Conservation (phyloP, 2,797 vertebrate species). For the Rhinichthys osculus region DNA sequence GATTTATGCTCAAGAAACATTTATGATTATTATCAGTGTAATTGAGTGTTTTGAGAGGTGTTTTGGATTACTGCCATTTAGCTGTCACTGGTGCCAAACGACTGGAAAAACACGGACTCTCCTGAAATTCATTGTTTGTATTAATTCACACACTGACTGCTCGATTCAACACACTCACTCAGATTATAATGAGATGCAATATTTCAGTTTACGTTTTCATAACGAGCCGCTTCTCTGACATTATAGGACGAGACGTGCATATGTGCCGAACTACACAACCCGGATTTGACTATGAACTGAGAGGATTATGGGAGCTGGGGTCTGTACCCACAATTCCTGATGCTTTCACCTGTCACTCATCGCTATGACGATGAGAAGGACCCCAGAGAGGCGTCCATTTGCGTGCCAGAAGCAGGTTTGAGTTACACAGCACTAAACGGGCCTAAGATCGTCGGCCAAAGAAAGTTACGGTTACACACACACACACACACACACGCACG, state of each 20-base stretch:
- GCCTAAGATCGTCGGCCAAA: constrained; percentile 14
- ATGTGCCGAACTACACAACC: background rate
- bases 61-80: background rate
- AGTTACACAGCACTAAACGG: constrained; percentile 44
- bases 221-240: background rate
- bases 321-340: constrained; percentile 29
- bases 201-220: background rate
- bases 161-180: background rate
- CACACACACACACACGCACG: background rate
- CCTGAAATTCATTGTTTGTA: background rate
- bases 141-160: background rate
- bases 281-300: background rate
- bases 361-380: constrained; percentile 24
- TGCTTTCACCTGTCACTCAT: constrained; percentile 49
- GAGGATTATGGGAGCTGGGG: constrained; percentile 16
- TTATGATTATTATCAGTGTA: background rate
- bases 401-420: constrained; percentile 20
- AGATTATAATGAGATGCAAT: background rate
- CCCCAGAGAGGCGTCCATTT: background rate
- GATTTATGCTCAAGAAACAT: background rate
- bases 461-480: background rate
- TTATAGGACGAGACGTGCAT: background rate
- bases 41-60: background rate
- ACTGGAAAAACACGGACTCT: background rate
- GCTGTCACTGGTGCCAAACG: too few relatives aligned